Evolutionary conservation across 2,113 vertebrate species (phyloP), one percentile per base, ranked within the genome.

Genomic region (Psilopogon haemacephalus): DNA sequence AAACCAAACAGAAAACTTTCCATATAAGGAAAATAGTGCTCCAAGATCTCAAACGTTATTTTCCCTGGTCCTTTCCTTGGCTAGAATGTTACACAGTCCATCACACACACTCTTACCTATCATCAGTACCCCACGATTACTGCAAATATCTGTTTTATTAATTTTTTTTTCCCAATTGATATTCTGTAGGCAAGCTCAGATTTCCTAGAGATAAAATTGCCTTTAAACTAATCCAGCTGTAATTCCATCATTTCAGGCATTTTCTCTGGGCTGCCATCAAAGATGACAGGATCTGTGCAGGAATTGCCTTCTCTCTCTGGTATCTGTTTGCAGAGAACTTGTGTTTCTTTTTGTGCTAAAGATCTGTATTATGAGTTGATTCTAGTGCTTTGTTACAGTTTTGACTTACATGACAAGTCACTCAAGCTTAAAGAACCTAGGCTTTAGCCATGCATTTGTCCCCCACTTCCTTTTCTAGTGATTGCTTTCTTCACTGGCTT

Each of bases 371-470:
- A 33, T 0, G 2, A 28, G 48, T 78, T 81, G 11, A 65, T 48
- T n/a, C 24, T 9, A 71, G 5, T 6, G 28, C 4, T 20, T 48
- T 21, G 5, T 62, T 48, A 48, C 5, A 77, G 21, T 69, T 19
- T 60, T 80, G 27, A 71, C 1, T 27, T 48, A n/a, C 16, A 21
- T 0, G 0, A 33, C 8, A n/a, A 15, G 9, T 37, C 44, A 50
- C 14, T 46, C 21, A 17, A 8, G 17, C 33, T 38, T 63, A 24
- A 40, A 78, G 80, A 81, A 68, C 8, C n/a, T 27, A 52, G 8
- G 48, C 15, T 83, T 8, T n/a, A 35, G 10, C 21, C 13, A 52
- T 21, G 11, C 5, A 65, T 80, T 28, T 58, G 11, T 27, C 30
- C 14, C 10, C 18, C 14, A 27, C 1, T 28, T 74, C 18, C 21